Conservation (phyloP, 1,140 invertebrate genomes). For the Anagrus nilaparvatae region DNA sequence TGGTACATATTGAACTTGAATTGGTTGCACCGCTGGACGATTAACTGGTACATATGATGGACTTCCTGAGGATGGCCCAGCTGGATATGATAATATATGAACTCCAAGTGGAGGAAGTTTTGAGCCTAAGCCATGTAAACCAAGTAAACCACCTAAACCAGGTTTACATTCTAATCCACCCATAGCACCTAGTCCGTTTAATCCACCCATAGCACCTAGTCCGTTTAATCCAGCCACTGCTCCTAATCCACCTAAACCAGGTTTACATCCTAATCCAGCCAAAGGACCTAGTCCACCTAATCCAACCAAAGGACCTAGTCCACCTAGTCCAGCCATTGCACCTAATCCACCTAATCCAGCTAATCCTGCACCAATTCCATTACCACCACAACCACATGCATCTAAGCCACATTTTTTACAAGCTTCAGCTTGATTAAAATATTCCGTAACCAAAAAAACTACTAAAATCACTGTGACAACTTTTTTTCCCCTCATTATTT, state of each 20-base stretch:
- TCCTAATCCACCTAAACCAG: too few relatives aligned
- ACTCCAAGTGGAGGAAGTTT: too few relatives aligned
- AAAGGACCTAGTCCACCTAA: not conserved
- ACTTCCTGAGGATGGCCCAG: too few relatives aligned
- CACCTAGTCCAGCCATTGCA: not conserved
- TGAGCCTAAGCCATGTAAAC: too few relatives aligned
- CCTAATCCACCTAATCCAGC: not conserved
- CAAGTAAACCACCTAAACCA: too few relatives aligned
- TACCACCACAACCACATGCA: not conserved
- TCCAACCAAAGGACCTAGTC: not conserved
- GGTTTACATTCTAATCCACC: not conserved
- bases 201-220: not conserved
- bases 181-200: not conserved
- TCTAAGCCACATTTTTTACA: slow-evolving; percentile 9
- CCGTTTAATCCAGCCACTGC: too few relatives aligned
- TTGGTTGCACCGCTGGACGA: too few relatives aligned
- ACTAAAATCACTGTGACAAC: too few relatives aligned
- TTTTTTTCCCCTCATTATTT: too few relatives aligned
- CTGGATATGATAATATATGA: too few relatives aligned
- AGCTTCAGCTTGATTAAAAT: slow-evolving; percentile 2
- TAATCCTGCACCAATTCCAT: not conserved
- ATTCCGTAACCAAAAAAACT: slow-evolving; percentile 3
- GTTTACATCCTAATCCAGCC: not conserved
- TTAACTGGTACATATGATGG: too few relatives aligned
- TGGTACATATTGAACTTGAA: too few relatives aligned